Evolutionary conservation across 2,113 vertebrate genomes (phyloP), one percentile per base, ranked within the genome.

Genomic region (Ranitomeya variabilis): DNA sequence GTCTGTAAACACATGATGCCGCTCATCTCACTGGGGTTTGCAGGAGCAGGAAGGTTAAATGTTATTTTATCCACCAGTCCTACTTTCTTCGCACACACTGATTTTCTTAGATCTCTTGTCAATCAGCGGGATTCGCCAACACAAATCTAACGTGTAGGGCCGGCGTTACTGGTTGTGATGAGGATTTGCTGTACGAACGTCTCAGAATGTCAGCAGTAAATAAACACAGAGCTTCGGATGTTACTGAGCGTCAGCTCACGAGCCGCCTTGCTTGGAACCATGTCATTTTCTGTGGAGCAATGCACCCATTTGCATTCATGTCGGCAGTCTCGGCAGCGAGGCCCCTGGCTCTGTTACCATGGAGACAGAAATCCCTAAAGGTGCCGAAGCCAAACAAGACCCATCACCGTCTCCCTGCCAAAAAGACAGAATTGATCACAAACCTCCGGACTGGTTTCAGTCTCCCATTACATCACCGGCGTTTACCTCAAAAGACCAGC

Each of bases 311-410:
- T 86, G 73, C 85, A 86, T 86, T 86, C 85, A 51, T 19, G 55
- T 64, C 57, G 55, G 86, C 51, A 37, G 51, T 66, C 85, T 87
- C 85, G 79, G 66, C 52, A 31, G 71, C 26, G 15, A 81, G 66
- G 78, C 78, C 77, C 79, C 23, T 13, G 66, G 78, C 64, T 67
- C 86, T 14, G 86, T 87, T 73, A 59, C 86, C 78, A 87, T 87
- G 64, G 86, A 81, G 14, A 87, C 31, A 3, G n/a, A 87, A 87
- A 81, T 87, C 86, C 78, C 86, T 57, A 26, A 87, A 87, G 86
- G 45, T 69, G 76, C 26, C n/a, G n/a, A 37, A 6, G 76, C 86
- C 78, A 81, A 73, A 87, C 45, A 37, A 73, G 86, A 62, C 54
- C 64, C 62, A 60, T 51, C 59, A 14, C 12, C 6, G 31, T 62